Percentiles rank a stretch among this genome's conserved stretches.
These are phyloP conservation scores for Brachycybe producta DNA, from an alignment of 2,888 invertebrate genomes.

Conservation along the genomic window DNA sequence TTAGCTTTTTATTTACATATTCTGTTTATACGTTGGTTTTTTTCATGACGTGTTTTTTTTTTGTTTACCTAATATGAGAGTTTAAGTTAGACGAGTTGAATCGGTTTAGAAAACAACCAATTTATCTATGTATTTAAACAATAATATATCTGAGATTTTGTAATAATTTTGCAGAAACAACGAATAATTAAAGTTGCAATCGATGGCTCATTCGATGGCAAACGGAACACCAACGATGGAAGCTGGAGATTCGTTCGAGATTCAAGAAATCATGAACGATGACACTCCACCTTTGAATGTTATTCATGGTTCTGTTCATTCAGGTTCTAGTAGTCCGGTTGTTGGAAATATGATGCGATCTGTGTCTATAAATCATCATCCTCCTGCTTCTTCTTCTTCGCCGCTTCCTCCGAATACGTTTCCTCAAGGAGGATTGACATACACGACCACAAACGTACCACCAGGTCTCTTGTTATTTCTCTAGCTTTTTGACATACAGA, in stretches of 20 bases:
- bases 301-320: constrained; percentile 15
- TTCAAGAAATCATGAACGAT: constrained; percentile 19
- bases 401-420: constrained; percentile 2
- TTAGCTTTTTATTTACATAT: no score
- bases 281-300: constrained; percentile 18
- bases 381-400: constrained; percentile 2
- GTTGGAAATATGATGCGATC: background rate
- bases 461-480: no score
- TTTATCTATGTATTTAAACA: no score
- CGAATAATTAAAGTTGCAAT: background rate
- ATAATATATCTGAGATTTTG: background rate
- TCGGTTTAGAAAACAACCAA: no score
- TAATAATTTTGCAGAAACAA: background rate
- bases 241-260: constrained; percentile 17
- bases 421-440: background rate
- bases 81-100: no score
- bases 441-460: constrained; percentile 2
- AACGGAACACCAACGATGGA: constrained; percentile 14
- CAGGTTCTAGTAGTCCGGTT: constrained; percentile 18
- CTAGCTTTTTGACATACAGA: no score
- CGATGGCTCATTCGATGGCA: constrained; percentile 17
- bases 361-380: background rate
- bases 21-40: no score
- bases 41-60: no score
- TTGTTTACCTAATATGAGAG: no score